These are phyloP conservation scores for Bombyx mandarina DNA, from an alignment of 1,140 invertebrate species.

Conservation along the genomic window DNA sequence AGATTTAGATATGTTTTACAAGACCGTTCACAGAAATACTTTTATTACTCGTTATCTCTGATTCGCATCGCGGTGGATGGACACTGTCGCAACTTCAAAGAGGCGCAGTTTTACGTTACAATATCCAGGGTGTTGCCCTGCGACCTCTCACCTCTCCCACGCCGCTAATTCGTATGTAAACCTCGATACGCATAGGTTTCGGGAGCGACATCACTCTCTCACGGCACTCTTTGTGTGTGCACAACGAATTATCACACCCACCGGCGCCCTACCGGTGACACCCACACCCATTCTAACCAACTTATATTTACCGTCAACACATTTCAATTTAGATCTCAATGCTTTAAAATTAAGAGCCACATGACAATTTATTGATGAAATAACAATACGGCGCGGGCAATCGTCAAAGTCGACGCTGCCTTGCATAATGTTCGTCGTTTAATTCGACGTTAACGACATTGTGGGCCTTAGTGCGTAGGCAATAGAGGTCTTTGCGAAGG, in stretches of 20 bases:
- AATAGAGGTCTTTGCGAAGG: slow-evolving; percentile 12
- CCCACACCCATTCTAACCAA: slow-evolving; percentile 41
- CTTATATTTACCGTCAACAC: slow-evolving; percentile 17
- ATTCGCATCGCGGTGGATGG: not conserved
- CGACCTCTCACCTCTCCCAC: slow-evolving; percentile 66
- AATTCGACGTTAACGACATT: slow-evolving; percentile 43
- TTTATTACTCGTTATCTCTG: not conserved
- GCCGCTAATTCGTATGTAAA: slow-evolving; percentile 53
- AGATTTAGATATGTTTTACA: not conserved
- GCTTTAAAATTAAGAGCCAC: slow-evolving; percentile 17
- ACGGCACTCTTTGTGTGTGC: slow-evolving; percentile 54
- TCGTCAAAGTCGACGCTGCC: slow-evolving; percentile 35
- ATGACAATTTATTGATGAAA: slow-evolving; percentile 20
- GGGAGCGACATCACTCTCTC: slow-evolving; percentile 56
- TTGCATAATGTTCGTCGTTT: slow-evolving; percentile 23
- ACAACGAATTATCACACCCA: slow-evolving; percentile 60
- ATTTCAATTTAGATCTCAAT: slow-evolving; percentile 7
- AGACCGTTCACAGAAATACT: not conserved
- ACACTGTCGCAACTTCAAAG: slow-evolving; percentile 16
- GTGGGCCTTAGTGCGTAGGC: slow-evolving; percentile 26
- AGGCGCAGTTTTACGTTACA: slow-evolving; percentile 11
- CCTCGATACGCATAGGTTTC: slow-evolving; percentile 35
- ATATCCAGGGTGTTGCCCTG: slow-evolving; percentile 20
- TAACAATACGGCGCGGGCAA: slow-evolving; percentile 29
- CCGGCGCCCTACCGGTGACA: slow-evolving; percentile 34